These are phyloP conservation scores for Polietes domitor DNA, from an alignment of 2,888 invertebrate species.

Conservation along the genomic window DNA sequence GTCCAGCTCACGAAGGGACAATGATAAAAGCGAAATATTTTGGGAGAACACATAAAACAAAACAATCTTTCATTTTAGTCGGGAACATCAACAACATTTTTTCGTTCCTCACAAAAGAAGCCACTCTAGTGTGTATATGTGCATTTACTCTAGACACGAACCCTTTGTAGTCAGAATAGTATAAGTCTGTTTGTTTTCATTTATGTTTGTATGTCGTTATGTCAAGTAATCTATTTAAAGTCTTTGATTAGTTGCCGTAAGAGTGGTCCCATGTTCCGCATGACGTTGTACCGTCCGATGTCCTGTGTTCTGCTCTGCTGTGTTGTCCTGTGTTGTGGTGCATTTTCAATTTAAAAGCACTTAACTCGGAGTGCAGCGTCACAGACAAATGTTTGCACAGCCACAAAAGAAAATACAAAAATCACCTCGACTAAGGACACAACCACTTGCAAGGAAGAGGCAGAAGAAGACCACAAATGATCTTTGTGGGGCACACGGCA, in stretches of 20 bases:
- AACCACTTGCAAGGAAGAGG: neutral
- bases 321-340: neutral
- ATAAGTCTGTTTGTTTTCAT: neutral
- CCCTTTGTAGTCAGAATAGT: neutral
- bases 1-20: too few relatives aligned
- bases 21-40: too few relatives aligned
- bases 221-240: slow-evolving; percentile 18
- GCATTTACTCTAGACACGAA: neutral
- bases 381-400: neutral
- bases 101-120: too few relatives aligned
- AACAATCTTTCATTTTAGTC: too few relatives aligned
- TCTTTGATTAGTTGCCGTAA: neutral
- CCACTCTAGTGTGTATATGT: too few relatives aligned
- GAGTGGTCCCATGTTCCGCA: neutral
- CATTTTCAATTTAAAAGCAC: slow-evolving; percentile 58
- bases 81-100: too few relatives aligned
- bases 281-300: neutral
- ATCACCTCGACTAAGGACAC: neutral
- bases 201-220: neutral
- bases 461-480: slow-evolving; percentile 11
- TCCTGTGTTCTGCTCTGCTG: neutral
- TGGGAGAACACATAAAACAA: too few relatives aligned
- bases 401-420: neutral
- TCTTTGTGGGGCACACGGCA: neutral
- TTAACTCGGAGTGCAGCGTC: slow-evolving; percentile 36